phyloP scores from a whole-genome alignment of 2,888 invertebrate species.

The Xylota sylvarum region DNA sequence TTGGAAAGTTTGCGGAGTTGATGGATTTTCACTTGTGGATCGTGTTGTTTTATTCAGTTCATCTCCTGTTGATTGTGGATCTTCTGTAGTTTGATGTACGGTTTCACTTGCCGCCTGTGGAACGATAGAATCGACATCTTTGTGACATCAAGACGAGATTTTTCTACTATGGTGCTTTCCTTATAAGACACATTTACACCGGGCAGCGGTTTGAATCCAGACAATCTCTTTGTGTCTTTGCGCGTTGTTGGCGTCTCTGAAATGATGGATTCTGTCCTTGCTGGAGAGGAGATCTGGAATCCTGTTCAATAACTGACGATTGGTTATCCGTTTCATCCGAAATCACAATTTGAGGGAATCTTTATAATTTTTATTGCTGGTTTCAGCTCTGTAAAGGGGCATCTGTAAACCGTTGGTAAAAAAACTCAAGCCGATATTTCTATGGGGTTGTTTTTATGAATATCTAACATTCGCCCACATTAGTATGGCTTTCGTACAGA shows the following conservation, averaged over 20 bases:
- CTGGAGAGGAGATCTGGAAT: not conserved
- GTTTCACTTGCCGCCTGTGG: not conserved
- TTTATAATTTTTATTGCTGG: too few relatives aligned
- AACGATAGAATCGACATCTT: not conserved
- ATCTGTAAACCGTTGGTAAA: too few relatives aligned
- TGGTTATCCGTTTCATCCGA: not conserved
- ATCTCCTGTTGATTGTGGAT: not conserved
- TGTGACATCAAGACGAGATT: not conserved
- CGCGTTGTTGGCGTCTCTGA: constrained; percentile 2
- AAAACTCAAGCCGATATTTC: too few relatives aligned
- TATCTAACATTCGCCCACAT: too few relatives aligned
- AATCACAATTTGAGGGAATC: not conserved
- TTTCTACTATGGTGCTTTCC: not conserved
- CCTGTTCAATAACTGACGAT: too few relatives aligned
- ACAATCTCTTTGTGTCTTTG: not conserved
- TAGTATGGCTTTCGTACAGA: too few relatives aligned
- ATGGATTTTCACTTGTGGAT: not conserved
- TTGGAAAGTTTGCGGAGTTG: constrained; percentile 1
- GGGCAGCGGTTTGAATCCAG: constrained; percentile 1
- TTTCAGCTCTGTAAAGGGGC: too few relatives aligned
- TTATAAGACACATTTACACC: not conserved
- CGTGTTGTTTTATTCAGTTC: not conserved
- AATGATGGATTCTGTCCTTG: not conserved
- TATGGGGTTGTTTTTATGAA: too few relatives aligned
- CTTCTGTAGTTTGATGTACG: not conserved